Evolutionary conservation across 2,888 invertebrate species (phyloP).

Genomic region (Leistus spinibarbis): DNA sequence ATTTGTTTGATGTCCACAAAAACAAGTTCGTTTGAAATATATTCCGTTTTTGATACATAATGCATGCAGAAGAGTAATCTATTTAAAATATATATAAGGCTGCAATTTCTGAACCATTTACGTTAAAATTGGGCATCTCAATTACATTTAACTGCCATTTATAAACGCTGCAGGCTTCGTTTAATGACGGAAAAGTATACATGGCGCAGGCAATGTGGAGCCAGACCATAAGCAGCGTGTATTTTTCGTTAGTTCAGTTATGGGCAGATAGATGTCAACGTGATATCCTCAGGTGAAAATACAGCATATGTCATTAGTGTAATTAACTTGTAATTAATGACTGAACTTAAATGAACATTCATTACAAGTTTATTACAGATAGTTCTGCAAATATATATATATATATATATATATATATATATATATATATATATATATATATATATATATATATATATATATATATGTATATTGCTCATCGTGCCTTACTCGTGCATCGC

Average conservation of each 20-base stretch:
- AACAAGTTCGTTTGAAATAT: neutral
- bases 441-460: no score
- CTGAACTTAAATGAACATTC: slow-evolving; percentile 20
- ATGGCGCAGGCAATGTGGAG: neutral
- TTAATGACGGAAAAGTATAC: slow-evolving; percentile 14
- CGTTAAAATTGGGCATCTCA: slow-evolving; percentile 23
- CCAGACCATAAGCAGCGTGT: slow-evolving; percentile 1
- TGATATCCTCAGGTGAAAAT: slow-evolving; percentile 31
- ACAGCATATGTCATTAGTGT: slow-evolving; percentile 22
- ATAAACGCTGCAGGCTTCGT: slow-evolving; percentile 7
- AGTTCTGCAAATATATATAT: no score
- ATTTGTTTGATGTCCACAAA: neutral
- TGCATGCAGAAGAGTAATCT: slow-evolving; percentile 21
- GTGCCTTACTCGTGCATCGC: neutral
- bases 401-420: no score
- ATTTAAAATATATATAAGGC: slow-evolving; percentile 7
- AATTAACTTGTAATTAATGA: slow-evolving; percentile 31
- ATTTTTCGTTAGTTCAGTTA: slow-evolving; percentile 14
- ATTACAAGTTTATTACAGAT: slow-evolving; percentile 25
- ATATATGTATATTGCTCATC: neutral
- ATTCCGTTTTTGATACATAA: neutral
- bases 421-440: no score
- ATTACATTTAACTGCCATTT: slow-evolving; percentile 23
- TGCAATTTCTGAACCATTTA: slow-evolving; percentile 25
- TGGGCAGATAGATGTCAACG: slow-evolving; percentile 25